phyloP scores from a whole-genome alignment of 1,140 invertebrate genomes.

The Drosophila sucinea region DNA sequence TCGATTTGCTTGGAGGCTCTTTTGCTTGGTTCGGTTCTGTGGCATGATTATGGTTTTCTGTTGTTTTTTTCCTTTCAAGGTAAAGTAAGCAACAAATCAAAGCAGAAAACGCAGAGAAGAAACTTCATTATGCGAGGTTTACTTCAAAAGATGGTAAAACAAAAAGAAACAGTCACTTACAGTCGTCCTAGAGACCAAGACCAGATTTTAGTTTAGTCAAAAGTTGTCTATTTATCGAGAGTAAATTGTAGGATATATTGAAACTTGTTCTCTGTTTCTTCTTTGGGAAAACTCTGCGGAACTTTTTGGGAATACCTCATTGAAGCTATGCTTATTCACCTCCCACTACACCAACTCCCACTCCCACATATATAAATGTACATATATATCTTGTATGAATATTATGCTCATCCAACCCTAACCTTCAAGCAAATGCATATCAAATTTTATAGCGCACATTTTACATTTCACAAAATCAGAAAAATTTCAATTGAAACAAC shows the following conservation, averaged over 20 bases:
- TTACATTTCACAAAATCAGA: slow-evolving; percentile 42
- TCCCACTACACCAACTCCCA: not conserved
- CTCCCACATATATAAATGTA: not conserved
- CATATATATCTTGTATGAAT: slow-evolving; percentile 6
- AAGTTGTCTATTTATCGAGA: too few relatives aligned
- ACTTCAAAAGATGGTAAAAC: not conserved
- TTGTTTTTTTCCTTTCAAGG: slow-evolving; percentile 13
- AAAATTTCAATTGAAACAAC: slow-evolving; percentile 46
- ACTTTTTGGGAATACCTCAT: not conserved
- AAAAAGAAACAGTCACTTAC: too few relatives aligned
- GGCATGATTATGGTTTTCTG: not conserved
- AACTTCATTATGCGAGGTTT: not conserved
- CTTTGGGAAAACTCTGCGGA: not conserved
- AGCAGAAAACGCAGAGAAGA: not conserved
- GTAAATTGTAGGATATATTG: too few relatives aligned
- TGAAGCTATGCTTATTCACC: not conserved
- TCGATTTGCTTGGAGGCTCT: not conserved
- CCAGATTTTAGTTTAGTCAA: too few relatives aligned
- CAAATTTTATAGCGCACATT: slow-evolving; percentile 35
- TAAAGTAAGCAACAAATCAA: slow-evolving; percentile 17
- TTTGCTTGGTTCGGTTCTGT: not conserved
- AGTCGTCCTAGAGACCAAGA: too few relatives aligned
- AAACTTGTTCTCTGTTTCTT: too few relatives aligned
- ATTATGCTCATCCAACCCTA: slow-evolving; percentile 46
- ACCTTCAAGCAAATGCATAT: slow-evolving; percentile 56